Evolutionary conservation across 2,888 invertebrate species (phyloP).

Genomic region (Pogonocherus hispidulus): DNA sequence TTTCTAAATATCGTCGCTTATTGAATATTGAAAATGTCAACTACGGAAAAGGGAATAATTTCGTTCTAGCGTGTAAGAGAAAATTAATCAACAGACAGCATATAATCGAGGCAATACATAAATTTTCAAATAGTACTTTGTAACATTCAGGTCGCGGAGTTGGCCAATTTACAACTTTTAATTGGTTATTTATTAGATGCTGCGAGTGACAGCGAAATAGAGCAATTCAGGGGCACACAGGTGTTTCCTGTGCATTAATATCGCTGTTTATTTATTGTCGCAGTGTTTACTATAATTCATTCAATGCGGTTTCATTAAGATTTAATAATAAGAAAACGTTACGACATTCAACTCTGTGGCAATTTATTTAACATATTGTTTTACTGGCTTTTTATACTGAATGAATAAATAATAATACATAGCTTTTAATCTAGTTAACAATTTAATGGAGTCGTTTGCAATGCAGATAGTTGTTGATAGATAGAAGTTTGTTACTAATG

Average conservation of each 20-base stretch:
- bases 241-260: constrained; percentile 21
- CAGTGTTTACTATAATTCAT: constrained; percentile 5
- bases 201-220: constrained; percentile 13
- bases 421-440: too few relatives aligned
- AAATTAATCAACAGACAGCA: constrained; percentile 14
- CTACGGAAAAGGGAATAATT: too few relatives aligned
- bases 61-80: neutral
- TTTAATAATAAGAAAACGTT: neutral
- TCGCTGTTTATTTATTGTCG: constrained; percentile 20
- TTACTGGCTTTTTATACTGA: too few relatives aligned
- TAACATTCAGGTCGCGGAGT: constrained; percentile 9
- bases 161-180: constrained; percentile 30
- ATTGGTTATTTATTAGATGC: constrained; percentile 28
- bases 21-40: too few relatives aligned
- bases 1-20: too few relatives aligned
- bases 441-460: too few relatives aligned
- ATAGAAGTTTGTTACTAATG: too few relatives aligned
- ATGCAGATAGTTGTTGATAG: too few relatives aligned
- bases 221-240: constrained; percentile 23
- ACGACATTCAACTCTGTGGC: neutral
- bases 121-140: constrained; percentile 19
- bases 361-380: neutral
- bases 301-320: neutral
- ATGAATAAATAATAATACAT: too few relatives aligned
- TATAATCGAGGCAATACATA: constrained; percentile 22